A percentile compares a stretch with the other conserved stretches of the same genome.
Conservation (phyloP, 2,797 vertebrate genomes). For the Champsocephalus esox region DNA sequence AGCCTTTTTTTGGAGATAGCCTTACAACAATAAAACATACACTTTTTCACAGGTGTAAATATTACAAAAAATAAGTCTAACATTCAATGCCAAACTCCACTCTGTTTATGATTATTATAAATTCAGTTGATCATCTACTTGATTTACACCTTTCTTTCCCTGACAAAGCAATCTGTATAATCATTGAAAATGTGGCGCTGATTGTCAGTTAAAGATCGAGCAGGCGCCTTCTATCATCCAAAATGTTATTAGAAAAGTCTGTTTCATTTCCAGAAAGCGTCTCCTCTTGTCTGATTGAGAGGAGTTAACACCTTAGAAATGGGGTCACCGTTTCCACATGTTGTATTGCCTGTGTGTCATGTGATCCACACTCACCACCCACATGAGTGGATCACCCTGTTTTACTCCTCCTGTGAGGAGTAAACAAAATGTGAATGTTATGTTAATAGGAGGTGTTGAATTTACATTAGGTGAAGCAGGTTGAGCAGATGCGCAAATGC, state of each 20-base stretch:
- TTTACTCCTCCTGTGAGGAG: slow-evolving; percentile 9
- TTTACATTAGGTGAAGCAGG: slow-evolving; percentile 24
- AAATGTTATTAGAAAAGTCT: slow-evolving; percentile 52
- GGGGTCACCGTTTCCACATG: slow-evolving; percentile 48
- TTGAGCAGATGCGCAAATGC: background rate
- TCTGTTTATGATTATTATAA: background rate
- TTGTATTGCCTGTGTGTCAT: slow-evolving; percentile 28
- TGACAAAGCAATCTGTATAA: slow-evolving; percentile 6
- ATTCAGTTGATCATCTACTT: background rate
- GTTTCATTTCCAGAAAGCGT: slow-evolving; percentile 20
- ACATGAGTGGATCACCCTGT: slow-evolving; percentile 5
- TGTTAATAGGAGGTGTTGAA: slow-evolving; percentile 52
- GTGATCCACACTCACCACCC: slow-evolving; percentile 18
- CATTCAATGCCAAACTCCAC: background rate
- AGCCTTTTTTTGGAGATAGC: too few species aligned
- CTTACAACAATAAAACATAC: background rate
- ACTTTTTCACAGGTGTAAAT: background rate
- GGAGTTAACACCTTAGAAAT: slow-evolving; percentile 43
- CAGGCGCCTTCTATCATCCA: slow-evolving; percentile 35
- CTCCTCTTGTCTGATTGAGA: slow-evolving; percentile 40
- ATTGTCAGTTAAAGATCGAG: slow-evolving; percentile 39
- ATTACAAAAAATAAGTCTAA: background rate
- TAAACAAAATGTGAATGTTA: slow-evolving; percentile 32
- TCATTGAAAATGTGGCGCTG: slow-evolving; percentile 26
- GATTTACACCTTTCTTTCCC: background rate